Evolutionary conservation across 2,797 vertebrate genomes (phyloP), one percentile per base, ranked within the genome.

Genomic region (Sebastes hubbsi): DNA sequence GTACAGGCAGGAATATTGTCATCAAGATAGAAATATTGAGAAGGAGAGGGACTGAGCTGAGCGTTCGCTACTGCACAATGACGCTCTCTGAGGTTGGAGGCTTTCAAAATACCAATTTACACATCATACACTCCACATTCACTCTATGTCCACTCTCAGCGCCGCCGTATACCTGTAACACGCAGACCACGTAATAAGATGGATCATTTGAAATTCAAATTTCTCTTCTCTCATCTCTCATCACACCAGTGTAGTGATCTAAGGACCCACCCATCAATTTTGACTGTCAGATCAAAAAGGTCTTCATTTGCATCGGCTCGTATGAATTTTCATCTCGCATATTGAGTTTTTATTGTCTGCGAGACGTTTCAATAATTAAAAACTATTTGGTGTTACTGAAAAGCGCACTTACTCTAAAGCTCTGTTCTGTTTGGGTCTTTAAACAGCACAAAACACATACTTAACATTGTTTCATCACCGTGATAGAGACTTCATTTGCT

Each of bases 171-270:
- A 86, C 87, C 85, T 78, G 66, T n/a, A 74, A 59, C 82, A 58
- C 80, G 38, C 75, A 55, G 76, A 77, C 85, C 81, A 80, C 70
- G 78, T 81, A 91, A 88, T 90, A 81, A 84, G 84, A 86, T 8
- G 20, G 65, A 78, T 56, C 30, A 93, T 93, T 88, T 94, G 89
- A 92, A 94, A 89, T 92, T 93, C 91, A 77, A 87, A 94, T 93
- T 72, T n/a, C 76, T 81, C 34, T 69, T 81, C 84, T 90, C 82
- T 91, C 91, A 75, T 90, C 89, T 89, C 80, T 82, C 86, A 72
- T 86, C 87, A 77, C 78, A 49, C 72, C 11, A 32, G 30, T 66
- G 84, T 74, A 77, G 81, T 83, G 92, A 93, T 93, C 89, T 88
- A 42, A 93, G 78, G 81, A 85, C 87, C 87, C 82, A 75, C 90